phyloP scores from a whole-genome alignment of 2,888 invertebrate species.

The Lasioglossum leucozonium region DNA sequence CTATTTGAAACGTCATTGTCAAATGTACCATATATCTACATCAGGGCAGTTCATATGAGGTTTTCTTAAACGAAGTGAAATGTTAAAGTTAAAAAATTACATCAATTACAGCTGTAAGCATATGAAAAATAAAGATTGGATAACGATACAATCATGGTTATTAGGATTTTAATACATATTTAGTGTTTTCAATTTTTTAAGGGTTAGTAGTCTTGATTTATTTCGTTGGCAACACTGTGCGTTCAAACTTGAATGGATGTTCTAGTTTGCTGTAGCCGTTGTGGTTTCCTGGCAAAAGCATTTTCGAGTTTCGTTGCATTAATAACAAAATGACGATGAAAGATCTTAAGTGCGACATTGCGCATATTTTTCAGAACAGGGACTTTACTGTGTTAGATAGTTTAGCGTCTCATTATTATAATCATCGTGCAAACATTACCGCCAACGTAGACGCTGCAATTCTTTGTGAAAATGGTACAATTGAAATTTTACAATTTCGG shows the following conservation, averaged over 20 bases:
- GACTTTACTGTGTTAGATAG: conserved; percentile 62
- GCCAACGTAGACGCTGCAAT: conserved; percentile 44
- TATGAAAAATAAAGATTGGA: neutral
- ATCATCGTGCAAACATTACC: conserved; percentile 49
- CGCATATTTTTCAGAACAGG: conserved; percentile 64
- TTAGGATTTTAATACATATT: neutral
- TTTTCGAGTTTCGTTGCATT: neutral
- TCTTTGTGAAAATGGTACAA: conserved; percentile 62
- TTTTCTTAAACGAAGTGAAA: neutral
- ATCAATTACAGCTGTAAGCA: neutral
- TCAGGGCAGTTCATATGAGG: neutral
- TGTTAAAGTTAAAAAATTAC: neutral
- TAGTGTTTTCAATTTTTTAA: neutral
- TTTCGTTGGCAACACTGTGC: conserved; percentile 11
- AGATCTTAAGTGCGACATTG: conserved; percentile 61
- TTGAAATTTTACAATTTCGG: neutral
- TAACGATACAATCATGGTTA: neutral
- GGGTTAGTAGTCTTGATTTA: conserved; percentile 14
- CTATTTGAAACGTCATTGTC: neutral
- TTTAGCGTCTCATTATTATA: conserved; percentile 47
- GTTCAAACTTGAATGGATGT: conserved; percentile 31
- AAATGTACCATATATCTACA: neutral
- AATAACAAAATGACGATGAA: conserved; percentile 37
- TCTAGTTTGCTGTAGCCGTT: conserved; percentile 28
- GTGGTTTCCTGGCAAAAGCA: neutral